Evolutionary conservation across 2,888 invertebrate species (phyloP).

Genomic region (Torymus texanus): DNA sequence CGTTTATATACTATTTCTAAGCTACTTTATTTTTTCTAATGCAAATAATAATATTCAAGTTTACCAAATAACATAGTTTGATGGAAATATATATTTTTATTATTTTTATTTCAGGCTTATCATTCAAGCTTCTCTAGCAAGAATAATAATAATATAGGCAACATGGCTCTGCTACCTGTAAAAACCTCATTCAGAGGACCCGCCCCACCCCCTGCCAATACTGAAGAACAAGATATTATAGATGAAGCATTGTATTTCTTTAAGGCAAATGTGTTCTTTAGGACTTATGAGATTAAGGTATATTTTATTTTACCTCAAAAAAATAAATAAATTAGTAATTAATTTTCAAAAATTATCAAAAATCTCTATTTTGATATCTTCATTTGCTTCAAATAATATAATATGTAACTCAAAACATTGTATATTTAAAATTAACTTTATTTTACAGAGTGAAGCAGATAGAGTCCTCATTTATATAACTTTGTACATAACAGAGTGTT

Average conservation of each 20-base stretch:
- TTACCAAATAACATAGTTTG: not conserved
- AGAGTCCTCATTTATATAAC: slow-evolving; percentile 98
- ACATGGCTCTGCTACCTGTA: slow-evolving; percentile 94
- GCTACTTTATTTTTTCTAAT: not conserved
- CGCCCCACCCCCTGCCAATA: slow-evolving; percentile 82
- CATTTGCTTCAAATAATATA: not conserved
- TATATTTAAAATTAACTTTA: slow-evolving; percentile 43
- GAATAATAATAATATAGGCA: slow-evolving; percentile 86
- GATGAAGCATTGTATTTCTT: slow-evolving; percentile 98
- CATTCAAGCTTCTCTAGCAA: slow-evolving; percentile 90
- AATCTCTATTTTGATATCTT: too few species aligned
- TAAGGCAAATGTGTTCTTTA: slow-evolving; percentile 99
- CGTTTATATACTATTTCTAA: not conserved
- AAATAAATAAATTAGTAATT: too few species aligned
- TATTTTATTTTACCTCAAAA: slow-evolving; percentile 39
- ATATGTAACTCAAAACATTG: not conserved
- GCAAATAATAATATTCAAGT: not conserved
- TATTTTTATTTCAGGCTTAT: slow-evolving; percentile 85
- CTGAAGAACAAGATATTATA: slow-evolving; percentile 90
- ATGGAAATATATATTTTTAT: not conserved
- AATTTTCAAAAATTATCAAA: too few species aligned
- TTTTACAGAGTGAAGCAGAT: slow-evolving; percentile 93
- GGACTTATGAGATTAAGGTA: slow-evolving; percentile 99
- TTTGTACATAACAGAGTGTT: slow-evolving; percentile 96
- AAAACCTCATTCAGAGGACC: slow-evolving; percentile 95